These are phyloP conservation scores for Cephus pygmeus DNA, from an alignment of 2,888 invertebrate genomes.

Conservation along the genomic window DNA sequence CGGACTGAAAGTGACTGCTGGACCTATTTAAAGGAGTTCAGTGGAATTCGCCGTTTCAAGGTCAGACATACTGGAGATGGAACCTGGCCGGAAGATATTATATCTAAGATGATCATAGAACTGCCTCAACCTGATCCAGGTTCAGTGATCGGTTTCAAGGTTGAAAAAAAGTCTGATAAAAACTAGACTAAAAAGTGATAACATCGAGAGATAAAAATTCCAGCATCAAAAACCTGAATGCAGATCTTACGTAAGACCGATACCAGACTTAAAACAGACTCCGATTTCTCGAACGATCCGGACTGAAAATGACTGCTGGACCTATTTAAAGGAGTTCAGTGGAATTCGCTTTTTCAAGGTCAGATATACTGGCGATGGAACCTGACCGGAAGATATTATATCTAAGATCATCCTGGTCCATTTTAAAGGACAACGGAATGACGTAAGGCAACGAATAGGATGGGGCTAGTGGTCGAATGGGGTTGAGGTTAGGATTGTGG, in stretches of 20 bases:
- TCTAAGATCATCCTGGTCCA: slow-evolving; percentile 56
- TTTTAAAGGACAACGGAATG: slow-evolving; percentile 55
- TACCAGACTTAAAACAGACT: no score
- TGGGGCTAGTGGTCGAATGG: slow-evolving; percentile 48
- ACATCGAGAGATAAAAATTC: not conserved
- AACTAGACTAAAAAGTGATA: not conserved
- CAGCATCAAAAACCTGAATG: no score
- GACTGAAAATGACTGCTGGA: no score
- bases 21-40: no score
- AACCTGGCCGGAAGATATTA: slow-evolving; percentile 47
- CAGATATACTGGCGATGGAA: not conserved
- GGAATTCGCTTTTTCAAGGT: no score
- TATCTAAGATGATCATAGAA: slow-evolving; percentile 43
- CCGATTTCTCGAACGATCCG: no score
- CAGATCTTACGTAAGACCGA: no score
- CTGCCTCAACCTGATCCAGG: not conserved
- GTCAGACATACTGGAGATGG: not conserved
- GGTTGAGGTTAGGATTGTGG: slow-evolving; percentile 56
- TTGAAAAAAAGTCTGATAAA: not conserved
- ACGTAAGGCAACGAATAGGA: slow-evolving; percentile 41
- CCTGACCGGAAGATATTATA: slow-evolving; percentile 49
- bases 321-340: no score
- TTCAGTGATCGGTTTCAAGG: not conserved
- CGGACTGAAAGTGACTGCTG: no score
- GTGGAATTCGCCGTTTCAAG: no score